Base-by-base conservation (phyloP, 2,113 vertebrate genomes). In the Empidonax traillii region DNA sequence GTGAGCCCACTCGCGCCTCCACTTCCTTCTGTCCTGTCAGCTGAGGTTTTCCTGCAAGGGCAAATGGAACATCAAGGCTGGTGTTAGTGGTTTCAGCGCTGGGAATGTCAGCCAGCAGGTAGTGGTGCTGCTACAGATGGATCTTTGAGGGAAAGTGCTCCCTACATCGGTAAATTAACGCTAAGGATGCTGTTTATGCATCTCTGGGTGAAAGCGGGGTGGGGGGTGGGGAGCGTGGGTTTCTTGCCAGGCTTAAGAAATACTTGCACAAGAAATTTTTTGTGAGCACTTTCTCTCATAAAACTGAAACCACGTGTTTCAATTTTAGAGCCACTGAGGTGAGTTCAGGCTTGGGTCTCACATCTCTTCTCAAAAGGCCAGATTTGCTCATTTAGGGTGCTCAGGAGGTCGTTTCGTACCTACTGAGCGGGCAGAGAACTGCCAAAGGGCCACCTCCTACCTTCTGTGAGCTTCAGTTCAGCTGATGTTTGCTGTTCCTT, bases 401-500 rank as follows among this genome's bases (percentile, higher is more conserved):
- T 61, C 7, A 8, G 58, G 51, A 62, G 53, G 16, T 25, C 39
- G 21, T 2, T 73, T 19, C 8, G 14, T 9, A 6, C 62, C 68
- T 23, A 2, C 55, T 3, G 63, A 68, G 46, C 35, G 35, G 78
- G 74, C 47, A 61, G 82, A 78, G 76, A 46, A 2, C 68, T 10
- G 24, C 37, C 58, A 28, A 4, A 0, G 4, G 1, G 0, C 1
- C 0, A 9, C 44, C 51, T 84, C 85, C 5, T 97, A 98, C 98
- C 98, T 1, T 97, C 82, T 1, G 93, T 9, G 11, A 98, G n/a
- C 46, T 93, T 95, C 74, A 98, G 85, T 59, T 98, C 85, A 2
- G 91, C 46, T 0, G 90, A 65, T 4, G 96, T 89, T 2, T 89
- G 97, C 93, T 94, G 97, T 72, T 80, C 94, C 35, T 16, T 43